Evolutionary conservation across 2,888 invertebrate species (phyloP).

Genomic region (Eupelmus urozonus): DNA sequence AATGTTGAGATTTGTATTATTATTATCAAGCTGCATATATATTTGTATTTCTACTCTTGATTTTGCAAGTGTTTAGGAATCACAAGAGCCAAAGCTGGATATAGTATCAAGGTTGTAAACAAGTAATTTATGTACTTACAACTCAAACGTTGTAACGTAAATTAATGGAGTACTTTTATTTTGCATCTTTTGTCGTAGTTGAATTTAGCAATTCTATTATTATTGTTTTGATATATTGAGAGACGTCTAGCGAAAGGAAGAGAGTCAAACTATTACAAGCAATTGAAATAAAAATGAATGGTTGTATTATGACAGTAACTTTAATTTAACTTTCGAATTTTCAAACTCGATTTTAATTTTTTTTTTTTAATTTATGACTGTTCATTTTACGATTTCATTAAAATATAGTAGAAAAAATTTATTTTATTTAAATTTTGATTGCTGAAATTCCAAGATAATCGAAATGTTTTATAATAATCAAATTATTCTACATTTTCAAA

Average conservation of each 20-base stretch:
- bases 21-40: conserved; percentile 47
- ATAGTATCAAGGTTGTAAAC: conserved; percentile 35
- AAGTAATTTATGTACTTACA: conserved; percentile 26
- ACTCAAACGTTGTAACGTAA: conserved; percentile 11
- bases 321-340: neutral
- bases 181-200: conserved; percentile 23
- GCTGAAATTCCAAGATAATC: conserved; percentile 10
- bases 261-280: conserved; percentile 18
- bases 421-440: neutral
- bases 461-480: conserved; percentile 19
- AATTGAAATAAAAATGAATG: conserved; percentile 45
- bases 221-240: conserved; percentile 35
- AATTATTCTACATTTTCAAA: neutral
- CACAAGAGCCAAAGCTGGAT: conserved; percentile 37
- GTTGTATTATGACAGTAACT: conserved; percentile 5
- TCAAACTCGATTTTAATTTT: neutral
- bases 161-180: conserved; percentile 43
- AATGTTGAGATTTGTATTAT: conserved; percentile 47
- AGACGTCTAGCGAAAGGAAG: conserved; percentile 43
- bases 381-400: conserved; percentile 44
- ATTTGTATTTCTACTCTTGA: conserved; percentile 32
- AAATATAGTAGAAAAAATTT: conserved; percentile 9
- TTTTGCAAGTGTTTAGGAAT: conserved; percentile 52
- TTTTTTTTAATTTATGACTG: conserved; percentile 18
- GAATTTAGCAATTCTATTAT: conserved; percentile 15